These are phyloP conservation scores for Prolemur simus DNA, from an alignment of 2,113 vertebrate species.

Conservation along the genomic window DNA sequence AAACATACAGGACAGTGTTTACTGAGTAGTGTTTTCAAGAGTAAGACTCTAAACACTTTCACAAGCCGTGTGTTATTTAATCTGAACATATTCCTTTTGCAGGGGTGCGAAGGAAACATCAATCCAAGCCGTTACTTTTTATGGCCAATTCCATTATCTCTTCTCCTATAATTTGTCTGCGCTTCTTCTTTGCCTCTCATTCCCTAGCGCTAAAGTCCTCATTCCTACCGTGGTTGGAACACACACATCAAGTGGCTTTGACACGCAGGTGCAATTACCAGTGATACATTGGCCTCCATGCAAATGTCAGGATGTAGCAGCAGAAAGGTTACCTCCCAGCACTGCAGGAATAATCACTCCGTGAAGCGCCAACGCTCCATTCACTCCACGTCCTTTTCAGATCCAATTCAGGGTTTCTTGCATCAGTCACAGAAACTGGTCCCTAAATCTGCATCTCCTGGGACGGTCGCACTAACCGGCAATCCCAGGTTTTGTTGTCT, in stretches of 20 bases:
- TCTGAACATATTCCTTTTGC: constrained; percentile 15
- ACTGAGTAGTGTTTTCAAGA: constrained; percentile 43
- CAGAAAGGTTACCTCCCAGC: constrained; percentile 75
- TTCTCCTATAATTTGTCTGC: constrained; percentile 65
- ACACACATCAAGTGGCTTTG: constrained; percentile 77
- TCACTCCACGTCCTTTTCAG: background rate
- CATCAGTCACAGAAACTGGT: constrained; percentile 41
- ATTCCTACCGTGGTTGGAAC: constrained; percentile 66
- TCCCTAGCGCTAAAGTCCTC: constrained; percentile 62
- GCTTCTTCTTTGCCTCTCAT: constrained; percentile 52
- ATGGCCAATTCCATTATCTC: constrained; percentile 70
- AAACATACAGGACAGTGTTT: background rate
- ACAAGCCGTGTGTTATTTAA: constrained; percentile 23
- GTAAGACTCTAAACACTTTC: constrained; percentile 36
- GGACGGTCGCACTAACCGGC: constrained; percentile 44
- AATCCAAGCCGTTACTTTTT: constrained; percentile 62
- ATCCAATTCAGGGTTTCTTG: background rate
- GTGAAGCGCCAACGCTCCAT: constrained; percentile 39
- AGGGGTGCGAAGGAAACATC: constrained; percentile 45
- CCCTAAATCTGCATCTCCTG: constrained; percentile 51
- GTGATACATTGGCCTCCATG: constrained; percentile 76
- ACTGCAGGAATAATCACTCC: constrained; percentile 68
- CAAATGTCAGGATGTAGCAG: constrained; percentile 76
- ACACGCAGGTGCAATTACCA: constrained; percentile 76
- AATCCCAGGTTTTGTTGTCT: constrained; percentile 29